These are phyloP conservation scores for Lycophotia porphyrea DNA, from an alignment of 2,888 invertebrate genomes.

Conservation along the genomic window DNA sequence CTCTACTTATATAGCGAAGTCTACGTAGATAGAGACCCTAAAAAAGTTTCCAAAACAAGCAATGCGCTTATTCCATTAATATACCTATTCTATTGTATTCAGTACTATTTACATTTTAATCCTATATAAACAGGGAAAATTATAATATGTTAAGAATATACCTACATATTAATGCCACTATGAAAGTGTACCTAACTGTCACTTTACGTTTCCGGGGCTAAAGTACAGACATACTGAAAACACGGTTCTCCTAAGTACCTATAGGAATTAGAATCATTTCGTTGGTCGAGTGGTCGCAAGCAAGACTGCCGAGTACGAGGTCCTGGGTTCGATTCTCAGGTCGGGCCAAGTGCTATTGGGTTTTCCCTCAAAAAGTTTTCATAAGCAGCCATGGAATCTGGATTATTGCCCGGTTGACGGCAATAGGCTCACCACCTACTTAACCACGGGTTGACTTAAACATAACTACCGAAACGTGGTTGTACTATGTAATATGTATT, in stretches of 20 bases:
- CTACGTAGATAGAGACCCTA: background rate
- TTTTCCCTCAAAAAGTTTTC: too few species aligned
- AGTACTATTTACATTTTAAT: constrained; percentile 48
- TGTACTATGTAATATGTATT: background rate
- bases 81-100: constrained; percentile 59
- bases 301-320: background rate
- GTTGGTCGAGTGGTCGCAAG: background rate
- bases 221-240: constrained; percentile 25
- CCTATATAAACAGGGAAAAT: constrained; percentile 37
- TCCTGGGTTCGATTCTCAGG: background rate
- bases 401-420: too few species aligned
- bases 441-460: too few species aligned
- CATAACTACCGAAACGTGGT: too few species aligned
- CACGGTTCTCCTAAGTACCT: background rate
- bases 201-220: constrained; percentile 20
- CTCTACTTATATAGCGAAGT: too few species aligned
- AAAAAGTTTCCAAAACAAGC: constrained; percentile 18
- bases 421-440: too few species aligned
- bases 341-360: background rate
- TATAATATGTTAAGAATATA: constrained; percentile 48
- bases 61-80: constrained; percentile 17
- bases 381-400: too few species aligned
- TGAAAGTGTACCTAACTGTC: constrained; percentile 21
- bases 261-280: background rate
- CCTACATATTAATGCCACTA: constrained; percentile 41